Conservation (phyloP, 2,888 invertebrate species). For the Euplagia quadripunctaria region DNA sequence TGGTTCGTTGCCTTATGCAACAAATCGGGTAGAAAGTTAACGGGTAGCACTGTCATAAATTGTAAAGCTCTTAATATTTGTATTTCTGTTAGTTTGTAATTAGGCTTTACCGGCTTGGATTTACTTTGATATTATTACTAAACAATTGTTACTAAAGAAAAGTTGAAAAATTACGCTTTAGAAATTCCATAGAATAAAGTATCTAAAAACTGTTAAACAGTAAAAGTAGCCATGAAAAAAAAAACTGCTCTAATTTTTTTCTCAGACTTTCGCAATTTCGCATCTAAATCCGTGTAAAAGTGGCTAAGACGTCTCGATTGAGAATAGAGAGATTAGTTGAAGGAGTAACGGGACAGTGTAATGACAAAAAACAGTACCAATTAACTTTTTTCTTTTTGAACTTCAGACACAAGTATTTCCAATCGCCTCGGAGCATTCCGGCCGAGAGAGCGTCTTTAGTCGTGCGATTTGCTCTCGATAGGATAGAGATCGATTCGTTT, state of each 20-base stretch:
- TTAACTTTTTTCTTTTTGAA: constrained; percentile 81
- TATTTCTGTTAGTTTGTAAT: neutral
- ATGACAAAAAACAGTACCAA: constrained; percentile 81
- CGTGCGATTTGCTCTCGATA: constrained; percentile 84
- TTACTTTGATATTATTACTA: neutral
- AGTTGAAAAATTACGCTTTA: constrained; percentile 14
- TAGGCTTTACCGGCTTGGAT: too few relatives aligned
- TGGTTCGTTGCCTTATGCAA: too few relatives aligned
- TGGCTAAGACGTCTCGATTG: constrained; percentile 62
- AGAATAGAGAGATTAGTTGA: constrained; percentile 75
- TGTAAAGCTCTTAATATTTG: neutral
- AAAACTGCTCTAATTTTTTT: constrained; percentile 55
- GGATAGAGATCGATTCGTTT: constrained; percentile 82
- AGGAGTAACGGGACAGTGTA: constrained; percentile 72
- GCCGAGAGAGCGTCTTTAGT: constrained; percentile 80
- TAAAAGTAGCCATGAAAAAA: constrained; percentile 42
- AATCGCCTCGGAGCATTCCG: constrained; percentile 76
- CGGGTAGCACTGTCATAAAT: too few relatives aligned
- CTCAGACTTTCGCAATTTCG: constrained; percentile 59
- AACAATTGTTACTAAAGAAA: neutral
- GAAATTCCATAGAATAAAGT: constrained; percentile 35
- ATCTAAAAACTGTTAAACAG: constrained; percentile 47
- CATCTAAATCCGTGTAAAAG: constrained; percentile 61
- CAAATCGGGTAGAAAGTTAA: too few relatives aligned
- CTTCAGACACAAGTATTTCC: constrained; percentile 78